Conservation (phyloP, 2,888 invertebrate genomes). For the Papilio demoleus region DNA sequence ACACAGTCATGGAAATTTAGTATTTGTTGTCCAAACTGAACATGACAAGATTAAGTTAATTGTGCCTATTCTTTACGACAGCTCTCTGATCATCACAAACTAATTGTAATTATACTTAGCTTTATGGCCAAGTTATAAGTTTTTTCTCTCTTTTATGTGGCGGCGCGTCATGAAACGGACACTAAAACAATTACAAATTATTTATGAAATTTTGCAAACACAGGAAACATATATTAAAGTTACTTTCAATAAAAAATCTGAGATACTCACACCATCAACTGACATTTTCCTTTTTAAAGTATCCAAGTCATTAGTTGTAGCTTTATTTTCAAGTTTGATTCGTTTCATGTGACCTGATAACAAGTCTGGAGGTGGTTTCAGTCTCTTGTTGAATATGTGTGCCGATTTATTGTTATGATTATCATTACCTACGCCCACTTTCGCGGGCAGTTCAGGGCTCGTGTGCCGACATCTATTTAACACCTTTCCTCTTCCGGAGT, state of each 20-base stretch:
- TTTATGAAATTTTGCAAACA: too few species aligned
- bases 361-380: slow-evolving; percentile 71
- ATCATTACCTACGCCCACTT: slow-evolving; percentile 48
- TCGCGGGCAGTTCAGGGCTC: slow-evolving; percentile 57
- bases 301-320: slow-evolving; percentile 47
- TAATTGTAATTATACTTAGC: neutral
- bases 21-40: too few species aligned
- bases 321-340: slow-evolving; percentile 65
- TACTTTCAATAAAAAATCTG: too few species aligned
- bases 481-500: slow-evolving; percentile 70
- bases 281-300: slow-evolving; percentile 67
- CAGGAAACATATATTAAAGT: too few species aligned
- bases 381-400: slow-evolving; percentile 53
- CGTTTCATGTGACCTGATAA: slow-evolving; percentile 70
- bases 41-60: too few species aligned
- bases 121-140: slow-evolving; percentile 71
- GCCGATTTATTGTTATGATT: slow-evolving; percentile 49
- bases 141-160: slow-evolving; percentile 68
- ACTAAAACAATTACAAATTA: slow-evolving; percentile 52
- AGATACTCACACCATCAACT: slow-evolving; percentile 63
- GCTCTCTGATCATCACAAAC: neutral
- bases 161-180: slow-evolving; percentile 54
- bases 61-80: neutral
- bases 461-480: slow-evolving; percentile 65
- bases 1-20: too few species aligned